Conservation (phyloP, 2,888 invertebrate genomes). For the Drosophila mercatorum region DNA sequence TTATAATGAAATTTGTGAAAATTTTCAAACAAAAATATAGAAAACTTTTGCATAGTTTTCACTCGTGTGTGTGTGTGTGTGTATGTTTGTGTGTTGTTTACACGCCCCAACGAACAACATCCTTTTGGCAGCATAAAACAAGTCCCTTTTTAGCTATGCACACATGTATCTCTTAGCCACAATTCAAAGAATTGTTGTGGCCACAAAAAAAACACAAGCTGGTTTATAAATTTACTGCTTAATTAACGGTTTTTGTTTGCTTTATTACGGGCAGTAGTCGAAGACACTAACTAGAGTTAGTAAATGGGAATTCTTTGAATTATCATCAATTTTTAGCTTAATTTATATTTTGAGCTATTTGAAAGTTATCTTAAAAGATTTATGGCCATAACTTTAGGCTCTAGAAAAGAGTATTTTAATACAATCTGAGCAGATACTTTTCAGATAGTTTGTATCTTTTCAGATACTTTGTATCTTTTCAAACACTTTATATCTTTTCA, state of each 20-base stretch:
- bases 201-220: constrained; percentile 2
- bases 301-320: neutral
- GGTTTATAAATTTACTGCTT: constrained; percentile 40
- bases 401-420: too few relatives aligned
- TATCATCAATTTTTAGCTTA: neutral
- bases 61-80: neutral
- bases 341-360: neutral
- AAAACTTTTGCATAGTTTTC: constrained; percentile 49
- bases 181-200: constrained; percentile 13
- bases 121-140: constrained; percentile 21
- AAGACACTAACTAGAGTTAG: neutral
- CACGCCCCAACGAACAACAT: constrained; percentile 11
- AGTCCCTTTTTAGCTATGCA: constrained; percentile 30
- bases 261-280: neutral
- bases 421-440: too few relatives aligned
- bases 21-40: constrained; percentile 27
- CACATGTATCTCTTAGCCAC: constrained; percentile 34
- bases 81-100: constrained; percentile 6
- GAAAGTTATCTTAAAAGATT: neutral
- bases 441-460: too few relatives aligned
- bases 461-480: too few relatives aligned
- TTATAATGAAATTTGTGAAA: constrained; percentile 52
- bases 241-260: constrained; percentile 20
- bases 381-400: neutral
- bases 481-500: too few relatives aligned